Conservation (phyloP, 2,797 vertebrate genomes). For the Sarcoramphus papa region DNA sequence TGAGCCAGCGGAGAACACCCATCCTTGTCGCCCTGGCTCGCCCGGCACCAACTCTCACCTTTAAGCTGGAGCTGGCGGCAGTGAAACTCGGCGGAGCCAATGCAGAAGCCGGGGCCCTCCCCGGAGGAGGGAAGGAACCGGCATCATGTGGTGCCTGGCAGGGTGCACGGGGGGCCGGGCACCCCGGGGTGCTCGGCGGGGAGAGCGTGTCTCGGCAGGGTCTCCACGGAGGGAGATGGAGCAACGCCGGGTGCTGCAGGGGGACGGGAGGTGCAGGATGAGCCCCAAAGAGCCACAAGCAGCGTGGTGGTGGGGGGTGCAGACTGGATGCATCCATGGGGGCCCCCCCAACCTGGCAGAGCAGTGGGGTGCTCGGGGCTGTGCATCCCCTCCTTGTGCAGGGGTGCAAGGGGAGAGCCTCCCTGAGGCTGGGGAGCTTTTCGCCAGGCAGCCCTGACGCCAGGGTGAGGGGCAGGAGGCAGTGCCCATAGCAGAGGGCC, state of each 20-base stretch:
- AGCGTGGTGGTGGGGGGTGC: accelerated
- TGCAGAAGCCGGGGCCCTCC: neutral
- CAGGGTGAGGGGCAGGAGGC: neutral
- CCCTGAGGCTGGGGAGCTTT: neutral
- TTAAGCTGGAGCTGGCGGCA: neutral
- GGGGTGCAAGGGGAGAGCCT: neutral
- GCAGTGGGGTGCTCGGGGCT: neutral
- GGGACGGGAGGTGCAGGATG: neutral
- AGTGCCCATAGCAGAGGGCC: neutral
- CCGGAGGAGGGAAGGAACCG: constrained; percentile 4
- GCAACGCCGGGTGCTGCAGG: neutral
- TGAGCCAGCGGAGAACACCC: neutral
- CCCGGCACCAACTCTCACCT: neutral
- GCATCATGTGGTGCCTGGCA: neutral
- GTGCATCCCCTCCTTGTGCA: neutral
- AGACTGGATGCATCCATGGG: neutral
- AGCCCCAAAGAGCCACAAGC: neutral
- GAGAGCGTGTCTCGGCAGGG: neutral
- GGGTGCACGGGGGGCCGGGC: neutral
- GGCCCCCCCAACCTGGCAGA: too few relatives aligned
- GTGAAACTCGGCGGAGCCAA: neutral
- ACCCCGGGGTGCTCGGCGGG: neutral
- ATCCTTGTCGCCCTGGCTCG: neutral
- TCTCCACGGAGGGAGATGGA: neutral
- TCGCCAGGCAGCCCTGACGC: neutral